Evolutionary conservation across 2,797 vertebrate species (phyloP).

Genomic region (Crenichthys baileyi): DNA sequence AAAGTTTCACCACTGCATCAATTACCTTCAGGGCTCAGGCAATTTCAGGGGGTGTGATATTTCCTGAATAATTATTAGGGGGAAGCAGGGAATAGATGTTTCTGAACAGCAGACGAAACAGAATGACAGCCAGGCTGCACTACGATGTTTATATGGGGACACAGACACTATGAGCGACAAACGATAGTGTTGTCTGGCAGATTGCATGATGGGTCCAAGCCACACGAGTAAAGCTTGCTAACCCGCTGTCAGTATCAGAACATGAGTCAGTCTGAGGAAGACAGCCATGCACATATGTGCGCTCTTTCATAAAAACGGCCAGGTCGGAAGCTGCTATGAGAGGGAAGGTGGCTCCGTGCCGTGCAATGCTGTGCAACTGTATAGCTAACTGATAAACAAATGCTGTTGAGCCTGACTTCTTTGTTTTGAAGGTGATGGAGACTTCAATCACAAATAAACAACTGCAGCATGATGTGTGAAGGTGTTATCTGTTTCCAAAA

Average conservation of each 20-base stretch:
- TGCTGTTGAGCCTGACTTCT: neutral
- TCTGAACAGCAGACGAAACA: slow-evolving; percentile 53
- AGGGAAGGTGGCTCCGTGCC: slow-evolving; percentile 14
- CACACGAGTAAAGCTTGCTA: slow-evolving; percentile 56
- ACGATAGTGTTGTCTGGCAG: slow-evolving; percentile 58
- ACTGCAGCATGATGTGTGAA: slow-evolving; percentile 7
- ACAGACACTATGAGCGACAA: slow-evolving; percentile 40
- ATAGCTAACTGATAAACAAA: neutral
- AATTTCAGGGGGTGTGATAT: slow-evolving; percentile 31
- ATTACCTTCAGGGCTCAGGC: slow-evolving; percentile 31
- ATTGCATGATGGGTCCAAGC: slow-evolving; percentile 58
- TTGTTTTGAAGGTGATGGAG: slow-evolving; percentile 11
- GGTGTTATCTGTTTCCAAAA: slow-evolving; percentile 11
- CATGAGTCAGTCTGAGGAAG: slow-evolving; percentile 66
- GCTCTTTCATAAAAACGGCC: slow-evolving; percentile 22
- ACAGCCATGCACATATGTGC: slow-evolving; percentile 46
- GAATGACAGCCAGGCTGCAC: slow-evolving; percentile 53
- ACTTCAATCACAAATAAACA: slow-evolving; percentile 43
- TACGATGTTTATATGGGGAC: slow-evolving; percentile 43
- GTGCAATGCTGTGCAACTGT: slow-evolving; percentile 1
- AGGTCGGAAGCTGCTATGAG: slow-evolving; percentile 28
- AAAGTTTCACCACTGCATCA: slow-evolving; percentile 26
- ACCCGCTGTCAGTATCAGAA: slow-evolving; percentile 50
- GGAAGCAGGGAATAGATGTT: slow-evolving; percentile 18
- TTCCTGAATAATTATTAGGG: slow-evolving; percentile 30